phyloP scores from a whole-genome alignment of 2,113 vertebrate genomes.

The Sclerurus mexicanus region DNA sequence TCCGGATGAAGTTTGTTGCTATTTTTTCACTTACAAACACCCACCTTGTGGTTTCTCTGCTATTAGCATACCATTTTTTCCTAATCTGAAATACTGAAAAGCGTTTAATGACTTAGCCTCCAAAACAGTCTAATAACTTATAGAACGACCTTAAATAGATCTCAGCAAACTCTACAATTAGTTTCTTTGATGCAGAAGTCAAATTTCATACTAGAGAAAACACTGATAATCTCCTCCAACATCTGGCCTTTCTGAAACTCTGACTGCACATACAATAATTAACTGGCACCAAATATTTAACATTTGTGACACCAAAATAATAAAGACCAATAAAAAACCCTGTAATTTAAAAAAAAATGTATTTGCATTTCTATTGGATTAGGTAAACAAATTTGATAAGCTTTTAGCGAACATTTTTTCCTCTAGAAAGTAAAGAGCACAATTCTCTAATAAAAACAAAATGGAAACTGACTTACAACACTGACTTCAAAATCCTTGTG shows the following conservation, averaged over 20 bases:
- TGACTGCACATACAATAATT: background rate
- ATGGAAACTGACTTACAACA: conserved; percentile 37
- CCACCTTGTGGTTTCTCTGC: background rate
- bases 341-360: background rate
- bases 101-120: background rate
- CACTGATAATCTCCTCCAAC: background rate
- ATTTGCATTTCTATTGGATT: background rate
- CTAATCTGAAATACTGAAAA: background rate
- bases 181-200: background rate
- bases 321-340: background rate
- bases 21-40: background rate
- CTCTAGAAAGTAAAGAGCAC: background rate
- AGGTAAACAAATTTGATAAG: background rate
- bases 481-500: conserved; percentile 53
- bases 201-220: conserved; percentile 3
- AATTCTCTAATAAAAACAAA: conserved; percentile 20
- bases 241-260: conserved; percentile 13
- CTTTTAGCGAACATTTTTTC: background rate
- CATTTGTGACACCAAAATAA: conserved; percentile 56
- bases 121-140: background rate
- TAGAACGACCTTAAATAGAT: background rate
- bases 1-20: background rate
- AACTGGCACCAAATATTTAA: conserved; percentile 17
- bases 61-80: background rate
- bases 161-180: background rate